phyloP scores from a whole-genome alignment of 2,797 vertebrate genomes.

The Sebastes iracundus region DNA sequence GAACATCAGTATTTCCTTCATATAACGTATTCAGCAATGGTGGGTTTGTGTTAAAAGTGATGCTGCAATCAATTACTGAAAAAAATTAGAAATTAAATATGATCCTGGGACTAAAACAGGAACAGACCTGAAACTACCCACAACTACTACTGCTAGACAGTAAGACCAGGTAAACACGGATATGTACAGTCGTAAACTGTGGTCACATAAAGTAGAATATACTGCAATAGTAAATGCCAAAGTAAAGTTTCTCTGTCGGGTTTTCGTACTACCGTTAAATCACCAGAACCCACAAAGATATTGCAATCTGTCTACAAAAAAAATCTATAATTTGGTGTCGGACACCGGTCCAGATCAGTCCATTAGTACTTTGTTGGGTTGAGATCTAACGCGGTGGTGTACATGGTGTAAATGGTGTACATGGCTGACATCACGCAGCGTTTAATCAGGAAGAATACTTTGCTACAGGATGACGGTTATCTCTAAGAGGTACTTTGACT shows the following conservation, averaged over 20 bases:
- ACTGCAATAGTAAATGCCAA: background rate
- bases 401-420: too few relatives aligned
- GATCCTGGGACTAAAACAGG: background rate
- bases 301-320: background rate
- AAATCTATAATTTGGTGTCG: background rate
- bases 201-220: background rate
- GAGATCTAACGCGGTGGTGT: too few relatives aligned
- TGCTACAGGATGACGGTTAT: background rate
- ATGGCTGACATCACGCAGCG: background rate
- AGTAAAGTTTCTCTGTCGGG: background rate
- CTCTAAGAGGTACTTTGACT: background rate
- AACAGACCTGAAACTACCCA: background rate
- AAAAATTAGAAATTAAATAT: background rate
- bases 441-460: background rate
- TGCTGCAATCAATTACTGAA: background rate
- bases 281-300: background rate
- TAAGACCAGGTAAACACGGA: background rate
- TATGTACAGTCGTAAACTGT: background rate
- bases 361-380: background rate
- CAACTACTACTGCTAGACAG: background rate
- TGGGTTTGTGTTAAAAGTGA: background rate
- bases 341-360: background rate
- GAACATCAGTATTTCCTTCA: slow-evolving; percentile 15
- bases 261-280: background rate
- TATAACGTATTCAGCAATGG: background rate